Percentiles rank a stretch among this genome's conserved stretches.
These are phyloP conservation scores for Ectropis crepuscularia DNA, from an alignment of 2,888 invertebrate genomes.

Conservation along the genomic window DNA sequence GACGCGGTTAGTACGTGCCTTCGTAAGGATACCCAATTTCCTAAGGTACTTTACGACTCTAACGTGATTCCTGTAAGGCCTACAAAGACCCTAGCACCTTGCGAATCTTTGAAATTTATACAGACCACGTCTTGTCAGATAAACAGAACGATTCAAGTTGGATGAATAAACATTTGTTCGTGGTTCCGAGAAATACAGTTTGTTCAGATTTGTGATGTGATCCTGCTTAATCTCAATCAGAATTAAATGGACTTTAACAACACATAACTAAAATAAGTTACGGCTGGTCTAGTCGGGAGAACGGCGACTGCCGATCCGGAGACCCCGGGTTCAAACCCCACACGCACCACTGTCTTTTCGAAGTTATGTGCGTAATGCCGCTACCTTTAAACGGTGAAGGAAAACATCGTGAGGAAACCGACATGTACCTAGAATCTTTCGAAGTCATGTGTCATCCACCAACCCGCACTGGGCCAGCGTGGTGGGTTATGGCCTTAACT, in stretches of 20 bases:
- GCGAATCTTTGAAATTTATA: slow-evolving; percentile 30
- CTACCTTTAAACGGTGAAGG: too few relatives aligned
- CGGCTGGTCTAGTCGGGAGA: too few relatives aligned
- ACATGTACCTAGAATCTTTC: too few relatives aligned
- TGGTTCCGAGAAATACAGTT: slow-evolving; percentile 19
- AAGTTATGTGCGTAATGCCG: too few relatives aligned
- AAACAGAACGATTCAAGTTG: slow-evolving; percentile 34
- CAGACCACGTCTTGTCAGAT: slow-evolving; percentile 30
- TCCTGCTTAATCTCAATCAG: slow-evolving; percentile 15
- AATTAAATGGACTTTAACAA: slow-evolving; percentile 12
- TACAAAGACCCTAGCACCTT: slow-evolving; percentile 25
- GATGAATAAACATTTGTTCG: slow-evolving; percentile 25
- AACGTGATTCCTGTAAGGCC: slow-evolving; percentile 41
- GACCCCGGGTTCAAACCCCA: too few relatives aligned
- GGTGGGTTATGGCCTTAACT: too few relatives aligned
- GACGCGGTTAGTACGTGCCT: slow-evolving; percentile 46
- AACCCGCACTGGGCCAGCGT: too few relatives aligned
- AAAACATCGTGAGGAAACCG: too few relatives aligned
- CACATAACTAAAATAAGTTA: slow-evolving; percentile 6
- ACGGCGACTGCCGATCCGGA: too few relatives aligned
- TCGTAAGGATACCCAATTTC: slow-evolving; percentile 50
- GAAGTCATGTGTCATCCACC: too few relatives aligned
- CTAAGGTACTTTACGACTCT: slow-evolving; percentile 49
- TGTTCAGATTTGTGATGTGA: slow-evolving; percentile 19
- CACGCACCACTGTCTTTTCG: too few relatives aligned